phyloP scores from a whole-genome alignment of 2,888 invertebrate species.

The Ophonus ardosiacus region DNA sequence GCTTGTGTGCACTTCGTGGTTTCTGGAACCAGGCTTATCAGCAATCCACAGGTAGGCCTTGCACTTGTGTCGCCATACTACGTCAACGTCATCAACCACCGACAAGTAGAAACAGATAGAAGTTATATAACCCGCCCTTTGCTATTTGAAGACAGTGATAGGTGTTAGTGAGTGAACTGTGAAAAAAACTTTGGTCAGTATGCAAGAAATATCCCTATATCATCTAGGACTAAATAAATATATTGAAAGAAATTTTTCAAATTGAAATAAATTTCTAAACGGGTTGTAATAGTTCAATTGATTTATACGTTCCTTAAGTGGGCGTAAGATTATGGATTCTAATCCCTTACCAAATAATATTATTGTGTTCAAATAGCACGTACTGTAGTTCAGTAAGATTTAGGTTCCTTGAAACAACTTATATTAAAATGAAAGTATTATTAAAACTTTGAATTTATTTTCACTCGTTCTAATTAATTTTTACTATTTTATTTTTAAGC shows the following conservation, averaged over 20 bases:
- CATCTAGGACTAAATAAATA: background rate
- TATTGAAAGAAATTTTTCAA: background rate
- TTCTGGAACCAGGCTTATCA: constrained; percentile 40
- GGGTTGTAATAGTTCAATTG: background rate
- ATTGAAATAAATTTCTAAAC: background rate
- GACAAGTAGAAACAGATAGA: background rate
- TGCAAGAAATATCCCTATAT: background rate
- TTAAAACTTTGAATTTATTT: no score
- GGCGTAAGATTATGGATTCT: background rate
- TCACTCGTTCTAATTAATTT: no score
- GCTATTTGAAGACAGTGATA: constrained; percentile 27
- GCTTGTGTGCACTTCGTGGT: constrained; percentile 47
- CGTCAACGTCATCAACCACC: constrained; percentile 26
- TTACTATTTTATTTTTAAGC: no score
- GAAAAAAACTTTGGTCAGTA: background rate
- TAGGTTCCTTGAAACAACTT: no score
- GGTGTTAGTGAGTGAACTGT: background rate
- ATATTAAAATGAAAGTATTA: no score
- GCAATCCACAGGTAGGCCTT: constrained; percentile 60
- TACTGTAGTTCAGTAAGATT: no score
- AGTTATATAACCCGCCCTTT: constrained; percentile 29
- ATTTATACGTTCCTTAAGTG: background rate
- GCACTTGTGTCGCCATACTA: constrained; percentile 34
- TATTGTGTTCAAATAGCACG: no score
- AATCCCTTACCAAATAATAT: background rate